Evolutionary conservation across 2,888 invertebrate genomes (phyloP), one percentile per base, ranked within the genome.

Genomic region (Drosophila anomelani): DNA sequence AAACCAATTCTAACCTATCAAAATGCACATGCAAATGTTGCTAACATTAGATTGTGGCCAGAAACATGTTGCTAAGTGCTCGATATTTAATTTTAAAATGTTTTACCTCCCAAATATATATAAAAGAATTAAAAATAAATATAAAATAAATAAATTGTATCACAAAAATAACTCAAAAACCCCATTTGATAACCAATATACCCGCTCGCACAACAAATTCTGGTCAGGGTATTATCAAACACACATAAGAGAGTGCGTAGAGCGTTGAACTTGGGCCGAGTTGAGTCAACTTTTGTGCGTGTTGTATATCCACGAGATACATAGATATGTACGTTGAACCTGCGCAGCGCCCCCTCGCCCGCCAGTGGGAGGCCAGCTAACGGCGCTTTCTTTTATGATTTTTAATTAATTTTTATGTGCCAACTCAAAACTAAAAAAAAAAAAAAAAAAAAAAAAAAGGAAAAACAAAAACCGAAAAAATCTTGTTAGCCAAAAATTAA

Each of bases 221-320:
- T 23, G 7, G 9, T 8, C 5, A 56, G 55, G 15, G 61, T 43
- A 60, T 64, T 56, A 43, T 49, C 57, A 68, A 51, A 51, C 36
- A 44, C 44, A 57, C 61, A 60, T 56, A 60, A 55, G 67, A 32
- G 62, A 68, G 67, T 75, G 76, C 76, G 73, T 73, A 36, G 82
- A 75, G 78, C 83, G 61, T 80, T 83, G 83, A 83, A 88, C 83
- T 76, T 76, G 75, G 46, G 46, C 34, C 62, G 76, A 83, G 88
- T 84, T 84, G 88, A 88, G 53, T 84, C 83, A 84, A 88, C 83
- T 85, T 85, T 76, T 53, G 63, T 78, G 81, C 75, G 80, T 74
- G 82, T 15, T 15, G 51, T 36, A 15, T 85, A 78, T 75, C 76
- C 59, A 47, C 55, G 72, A 76, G 78, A 80, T 80, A 88, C 88